Conservation (phyloP, 2,797 vertebrate genomes). For the Somateria mollissima region DNA sequence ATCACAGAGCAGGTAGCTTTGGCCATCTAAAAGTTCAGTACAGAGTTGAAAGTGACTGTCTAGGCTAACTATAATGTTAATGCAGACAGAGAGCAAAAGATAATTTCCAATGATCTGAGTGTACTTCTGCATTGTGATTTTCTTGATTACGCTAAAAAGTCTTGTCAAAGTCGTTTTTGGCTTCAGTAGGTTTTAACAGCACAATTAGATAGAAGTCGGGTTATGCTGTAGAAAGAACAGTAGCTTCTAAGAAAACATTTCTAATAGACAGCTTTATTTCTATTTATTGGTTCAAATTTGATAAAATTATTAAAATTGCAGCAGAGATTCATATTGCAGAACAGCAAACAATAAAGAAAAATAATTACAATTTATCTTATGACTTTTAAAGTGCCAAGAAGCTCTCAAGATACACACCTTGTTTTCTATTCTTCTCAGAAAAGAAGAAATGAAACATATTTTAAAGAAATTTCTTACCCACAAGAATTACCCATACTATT, state of each 20-base stretch:
- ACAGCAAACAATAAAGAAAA: neutral
- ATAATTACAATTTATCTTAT: neutral
- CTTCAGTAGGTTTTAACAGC: neutral
- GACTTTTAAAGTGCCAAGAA: neutral
- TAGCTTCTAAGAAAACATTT: neutral
- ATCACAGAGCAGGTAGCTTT: neutral
- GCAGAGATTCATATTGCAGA: neutral
- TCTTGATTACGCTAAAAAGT: neutral
- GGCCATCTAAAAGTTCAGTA: neutral
- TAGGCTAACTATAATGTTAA: neutral
- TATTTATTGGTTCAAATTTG: neutral
- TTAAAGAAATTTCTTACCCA: neutral
- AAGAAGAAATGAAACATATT: neutral
- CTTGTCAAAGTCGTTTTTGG: neutral
- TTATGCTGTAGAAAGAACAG: neutral
- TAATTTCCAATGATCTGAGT: neutral
- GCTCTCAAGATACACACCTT: neutral
- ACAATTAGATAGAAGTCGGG: neutral
- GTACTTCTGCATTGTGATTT: neutral
- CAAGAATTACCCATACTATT: neutral
- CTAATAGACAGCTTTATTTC: neutral
- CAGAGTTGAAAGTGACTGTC: neutral
- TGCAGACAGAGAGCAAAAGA: neutral
- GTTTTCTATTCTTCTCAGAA: neutral
- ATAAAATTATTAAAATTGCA: neutral